Evolutionary conservation across 2,888 invertebrate species (phyloP), one percentile per base, ranked within the genome.

Genomic region (Calephelis perditalis): DNA sequence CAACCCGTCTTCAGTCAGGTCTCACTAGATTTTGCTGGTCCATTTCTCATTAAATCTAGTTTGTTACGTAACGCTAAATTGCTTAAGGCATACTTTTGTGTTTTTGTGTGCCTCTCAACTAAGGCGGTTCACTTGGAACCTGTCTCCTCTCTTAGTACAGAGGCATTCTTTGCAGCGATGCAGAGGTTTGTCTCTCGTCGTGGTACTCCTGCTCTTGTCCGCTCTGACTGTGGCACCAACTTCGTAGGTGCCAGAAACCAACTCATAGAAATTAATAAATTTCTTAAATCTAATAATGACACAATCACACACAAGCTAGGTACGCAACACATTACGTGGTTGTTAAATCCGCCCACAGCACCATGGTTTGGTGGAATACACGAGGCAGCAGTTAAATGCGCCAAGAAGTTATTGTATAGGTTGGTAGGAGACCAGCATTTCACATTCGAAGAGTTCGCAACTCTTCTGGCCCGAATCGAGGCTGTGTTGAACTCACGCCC

Each of bases 401-500:
- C 35, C 7, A 54, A 54, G 10, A 6, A 54, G 5, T 35, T 54
- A 15, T 9, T 54, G 7, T 54, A 54, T 35, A 52, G 57, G 8
- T 36, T 57, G 7, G 52, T 61, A n/a, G 61, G 61, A 8, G 55
- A 57, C 52, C 43, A 57, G 3, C 43, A 44, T 6, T 12, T 61
- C 4, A 57, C 61, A 7, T 61, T 61, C 44, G 57, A 61, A 9
- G 57, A 61, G 12, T 44, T 60, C 3, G n/a, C 56, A 3, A 56
- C 60, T 10, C 45, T 60, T 9, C 46, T 60, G 7, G 11, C 47
- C 7, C 45, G 55, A 46, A 56, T 60, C 44, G 60, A 55, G 37
- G 60, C 60, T 0, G 56, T 60, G 2, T 52, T 61, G 43, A 61
- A 61, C 15, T 61, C 61, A 7, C 12, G 61, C 10, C 61, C 57